Evolutionary conservation across 2,797 vertebrate genomes (phyloP), one percentile per base, ranked within the genome.

Genomic region (Numenius phaeopus): DNA sequence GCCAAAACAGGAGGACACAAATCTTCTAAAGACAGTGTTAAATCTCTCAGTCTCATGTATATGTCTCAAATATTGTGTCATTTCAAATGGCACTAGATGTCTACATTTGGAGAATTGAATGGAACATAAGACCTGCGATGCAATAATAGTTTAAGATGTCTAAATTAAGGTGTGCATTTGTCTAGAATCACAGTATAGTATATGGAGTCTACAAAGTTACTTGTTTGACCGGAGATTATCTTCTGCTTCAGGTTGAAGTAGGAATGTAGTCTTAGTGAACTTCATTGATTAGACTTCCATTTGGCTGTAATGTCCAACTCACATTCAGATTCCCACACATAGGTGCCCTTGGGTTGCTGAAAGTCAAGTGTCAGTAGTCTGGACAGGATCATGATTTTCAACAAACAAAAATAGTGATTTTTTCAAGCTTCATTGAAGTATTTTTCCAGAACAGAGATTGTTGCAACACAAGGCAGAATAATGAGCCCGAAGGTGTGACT

Each of bases 331-430:
- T 59, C 29, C 9, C 16, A 69, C 7, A 14, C 7, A 19, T 19
- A 69, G 7, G 3, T 59, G 11, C 34, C 27, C 19, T 52, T 59
- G 29, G 24, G 54, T 23, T 61, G 11, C n/a, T 76, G 30, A 44
- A 66, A 83, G 15, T 13, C 65, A 75, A 49, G 10, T 21, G n/a
- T 80, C 7, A 1, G 12, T 47, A 52, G 7, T 15, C 20, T 80
- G 13, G 5, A 18, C 14, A 57, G 15, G 0, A 0, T 11, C 34
- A 24, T 49, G 20, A 30, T 49, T 77, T 87, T 72, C 40, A 64
- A 54, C 14, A 64, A 40, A 34, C 40, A 9, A 44, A 71, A 52
- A 21, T 39, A 46, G 26, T 39, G n/a, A 42, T 65, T 73, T 75
- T 73, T 75, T 49, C 15, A 55, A 46, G 21, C 4, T 55, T 71